Percentiles rank a stretch among this genome's conserved stretches.
Conservation (phyloP, 2,888 invertebrate species). For the Dexiosoma caninum region DNA sequence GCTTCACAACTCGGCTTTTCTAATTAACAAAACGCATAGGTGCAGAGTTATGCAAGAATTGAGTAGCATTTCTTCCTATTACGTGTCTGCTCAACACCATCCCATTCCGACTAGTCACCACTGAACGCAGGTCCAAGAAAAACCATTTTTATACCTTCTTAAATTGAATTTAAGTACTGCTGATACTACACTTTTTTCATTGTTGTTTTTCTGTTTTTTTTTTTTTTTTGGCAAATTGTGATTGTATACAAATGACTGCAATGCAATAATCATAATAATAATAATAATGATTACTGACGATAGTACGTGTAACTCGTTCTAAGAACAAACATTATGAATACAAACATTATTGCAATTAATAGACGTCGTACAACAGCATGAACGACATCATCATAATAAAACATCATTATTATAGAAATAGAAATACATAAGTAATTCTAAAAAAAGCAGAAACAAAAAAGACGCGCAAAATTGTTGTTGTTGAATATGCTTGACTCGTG, state of each 20-base stretch:
- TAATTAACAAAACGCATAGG: too few species aligned
- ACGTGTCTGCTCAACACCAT: too few species aligned
- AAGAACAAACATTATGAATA: slow-evolving; percentile 3
- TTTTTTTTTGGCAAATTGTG: slow-evolving; percentile 72
- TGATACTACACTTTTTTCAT: slow-evolving; percentile 18
- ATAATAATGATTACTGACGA: slow-evolving; percentile 18
- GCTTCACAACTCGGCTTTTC: too few species aligned
- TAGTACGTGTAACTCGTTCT: slow-evolving; percentile 35
- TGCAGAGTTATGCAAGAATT: too few species aligned
- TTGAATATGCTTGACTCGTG: background rate
- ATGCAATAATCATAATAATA: slow-evolving; percentile 66
- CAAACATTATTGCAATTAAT: slow-evolving; percentile 9
- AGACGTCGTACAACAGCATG: background rate
- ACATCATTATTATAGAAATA: slow-evolving; percentile 11
- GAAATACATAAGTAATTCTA: background rate
- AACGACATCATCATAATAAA: slow-evolving; percentile 38
- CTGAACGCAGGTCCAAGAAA: too few species aligned
- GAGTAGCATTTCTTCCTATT: too few species aligned
- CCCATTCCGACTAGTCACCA: too few species aligned
- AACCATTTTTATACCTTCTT: too few species aligned
- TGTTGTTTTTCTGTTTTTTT: background rate
- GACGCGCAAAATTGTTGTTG: slow-evolving; percentile 37
- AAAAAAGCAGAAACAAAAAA: slow-evolving; percentile 23
- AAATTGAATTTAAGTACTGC: too few species aligned
- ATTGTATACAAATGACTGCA: slow-evolving; percentile 76